Base-by-base conservation (phyloP, 2,797 vertebrate species). In the Clarias laeviceps region DNA sequence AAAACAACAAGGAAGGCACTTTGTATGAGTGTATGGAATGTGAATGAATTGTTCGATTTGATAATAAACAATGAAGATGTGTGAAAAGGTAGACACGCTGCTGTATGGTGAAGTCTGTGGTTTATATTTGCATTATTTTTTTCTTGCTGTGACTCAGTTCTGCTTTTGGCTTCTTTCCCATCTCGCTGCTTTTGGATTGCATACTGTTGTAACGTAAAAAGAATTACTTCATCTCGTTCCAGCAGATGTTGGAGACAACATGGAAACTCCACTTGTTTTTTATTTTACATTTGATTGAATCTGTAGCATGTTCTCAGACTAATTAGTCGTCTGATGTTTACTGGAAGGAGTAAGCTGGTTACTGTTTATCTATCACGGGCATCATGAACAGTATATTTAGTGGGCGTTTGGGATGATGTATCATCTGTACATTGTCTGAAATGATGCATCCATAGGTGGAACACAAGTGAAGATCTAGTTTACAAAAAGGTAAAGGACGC, bases 11-110 rank as follows among this genome's bases (percentile, higher is more conserved):
- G 11, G 11, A 50, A 50, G 45, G 3, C 45, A 20, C 11, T n/a
- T 65, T 20, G 37, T 80, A 54, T 6, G n/a, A 50, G 15, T 40
- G 29, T 79, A 37, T 80, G 79, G 79, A 80, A 80, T 80, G 78
- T 80, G 37, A 65, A 29, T 50, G 40, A 50, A 54, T 64, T 80
- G 78, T 80, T n/a, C 65, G n/a, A 64, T 45, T 45, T 11, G 12
- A 15, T 80, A 80, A 54, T 65, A 17, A 66, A 66, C 3, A 17
- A 80, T 45, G 17, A 80, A 27, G 22, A 59, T 29, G 73, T 29
- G 5, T 27, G 17, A 76, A 32, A 29, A 80, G 78, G n/a, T 54
- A 32, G 29, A 18, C 34, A 27, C 34, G 5, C 11, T 50, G 77
- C 59, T 80, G 76, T 32, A 5, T 7, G 59, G 76, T 62, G 20